phyloP scores from a whole-genome alignment of 2,888 invertebrate species.

The Drosophila meridiana region DNA sequence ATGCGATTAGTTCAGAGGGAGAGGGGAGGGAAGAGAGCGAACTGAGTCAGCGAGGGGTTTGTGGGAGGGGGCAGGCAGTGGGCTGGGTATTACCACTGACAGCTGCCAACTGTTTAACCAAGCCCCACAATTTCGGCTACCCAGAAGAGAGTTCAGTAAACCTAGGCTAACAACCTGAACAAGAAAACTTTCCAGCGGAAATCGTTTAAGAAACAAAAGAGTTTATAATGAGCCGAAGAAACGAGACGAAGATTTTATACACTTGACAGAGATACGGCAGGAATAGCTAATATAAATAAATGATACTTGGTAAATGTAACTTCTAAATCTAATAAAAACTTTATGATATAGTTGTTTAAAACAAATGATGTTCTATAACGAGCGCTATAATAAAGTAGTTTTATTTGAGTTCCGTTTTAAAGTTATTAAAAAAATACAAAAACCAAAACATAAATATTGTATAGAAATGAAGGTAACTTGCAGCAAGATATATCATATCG shows the following conservation, averaged over 20 bases:
- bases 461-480: too few relatives aligned
- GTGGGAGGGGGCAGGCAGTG: fast-evolving
- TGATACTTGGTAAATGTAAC: background rate
- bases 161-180: background rate
- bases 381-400: too few relatives aligned
- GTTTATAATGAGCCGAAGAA: background rate
- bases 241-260: background rate
- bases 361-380: too few relatives aligned
- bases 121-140: constrained; percentile 19
- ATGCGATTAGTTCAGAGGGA: constrained; percentile 21
- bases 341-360: too few relatives aligned
- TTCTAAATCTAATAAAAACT: too few relatives aligned
- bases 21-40: background rate
- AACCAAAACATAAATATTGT: too few relatives aligned
- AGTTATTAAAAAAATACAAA: too few relatives aligned
- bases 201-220: background rate
- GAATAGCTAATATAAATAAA: background rate
- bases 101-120: constrained; percentile 23
- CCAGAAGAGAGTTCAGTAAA: constrained; percentile 37
- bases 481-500: too few relatives aligned
- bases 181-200: constrained; percentile 10
- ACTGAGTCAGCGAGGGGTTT: background rate
- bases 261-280: background rate
- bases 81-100: constrained; percentile 11
- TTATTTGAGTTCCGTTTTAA: too few relatives aligned